phyloP scores from a whole-genome alignment of 2,113 vertebrate genomes.

The Alethe castanea region DNA sequence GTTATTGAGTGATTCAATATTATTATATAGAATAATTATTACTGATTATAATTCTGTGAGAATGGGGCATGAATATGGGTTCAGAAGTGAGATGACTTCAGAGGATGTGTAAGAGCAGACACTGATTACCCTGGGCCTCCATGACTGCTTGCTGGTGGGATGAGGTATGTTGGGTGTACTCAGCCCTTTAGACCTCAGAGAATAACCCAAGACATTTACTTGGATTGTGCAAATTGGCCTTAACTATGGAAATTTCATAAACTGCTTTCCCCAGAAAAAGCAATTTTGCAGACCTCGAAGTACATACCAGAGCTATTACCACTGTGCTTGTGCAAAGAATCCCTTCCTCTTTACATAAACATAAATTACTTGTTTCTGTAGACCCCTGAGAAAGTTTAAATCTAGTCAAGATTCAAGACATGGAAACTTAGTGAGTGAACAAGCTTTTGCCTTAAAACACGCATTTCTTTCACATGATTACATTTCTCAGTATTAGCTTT shows the following conservation, averaged over 20 bases:
- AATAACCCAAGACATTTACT: not conserved
- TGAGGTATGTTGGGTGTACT: not conserved
- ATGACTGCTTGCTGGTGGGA: not conserved
- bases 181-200: not conserved
- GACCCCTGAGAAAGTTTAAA: slow-evolving; percentile 31
- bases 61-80: not conserved
- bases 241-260: slow-evolving; percentile 34
- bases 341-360: slow-evolving; percentile 20
- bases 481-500: not conserved
- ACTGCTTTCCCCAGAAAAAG: slow-evolving; percentile 13
- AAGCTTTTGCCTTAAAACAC: not conserved
- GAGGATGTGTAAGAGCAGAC: not conserved
- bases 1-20: not conserved
- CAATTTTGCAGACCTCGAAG: slow-evolving; percentile 9
- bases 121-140: accelerated
- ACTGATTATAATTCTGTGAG: not conserved
- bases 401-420: not conserved
- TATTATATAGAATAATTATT: not conserved
- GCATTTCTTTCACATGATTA: not conserved
- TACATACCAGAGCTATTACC: slow-evolving; percentile 47
- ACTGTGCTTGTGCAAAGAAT: slow-evolving; percentile 20
- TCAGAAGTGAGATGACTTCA: not conserved
- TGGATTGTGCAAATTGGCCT: slow-evolving; percentile 18
- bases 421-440: not conserved
- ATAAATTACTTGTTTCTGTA: slow-evolving; percentile 26